These are phyloP conservation scores for Serripes groenlandicus DNA, from an alignment of 2,888 invertebrate species.

Conservation along the genomic window DNA sequence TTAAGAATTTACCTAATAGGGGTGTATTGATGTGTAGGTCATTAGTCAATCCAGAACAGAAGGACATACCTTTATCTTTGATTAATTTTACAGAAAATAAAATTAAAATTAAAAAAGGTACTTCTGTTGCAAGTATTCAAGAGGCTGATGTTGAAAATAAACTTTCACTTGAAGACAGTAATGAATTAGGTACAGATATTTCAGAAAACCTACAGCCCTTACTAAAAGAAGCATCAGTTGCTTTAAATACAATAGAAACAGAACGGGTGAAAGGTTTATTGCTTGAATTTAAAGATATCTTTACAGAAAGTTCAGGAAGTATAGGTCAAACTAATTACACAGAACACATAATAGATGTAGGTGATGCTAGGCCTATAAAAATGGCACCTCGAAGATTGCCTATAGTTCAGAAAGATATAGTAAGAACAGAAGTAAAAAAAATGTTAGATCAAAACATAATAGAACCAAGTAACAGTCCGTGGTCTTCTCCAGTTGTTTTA, in stretches of 20 bases:
- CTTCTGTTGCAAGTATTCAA: slow-evolving; percentile 8
- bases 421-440: too few relatives aligned
- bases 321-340: too few relatives aligned
- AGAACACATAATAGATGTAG: too few relatives aligned
- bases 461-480: too few relatives aligned
- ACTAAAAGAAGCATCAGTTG: slow-evolving; percentile 9
- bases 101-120: neutral
- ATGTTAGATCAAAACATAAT: too few relatives aligned
- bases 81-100: slow-evolving; percentile 16
- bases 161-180: neutral
- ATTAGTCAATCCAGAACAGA: neutral
- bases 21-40: slow-evolving; percentile 16
- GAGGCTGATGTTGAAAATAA: neutral
- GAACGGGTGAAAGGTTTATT: too few relatives aligned
- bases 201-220: slow-evolving; percentile 37
- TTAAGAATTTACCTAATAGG: neutral
- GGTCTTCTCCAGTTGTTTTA: slow-evolving; percentile 46
- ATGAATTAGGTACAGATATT: neutral
- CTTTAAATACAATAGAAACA: neutral
- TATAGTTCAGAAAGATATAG: too few relatives aligned
- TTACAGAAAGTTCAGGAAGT: too few relatives aligned
- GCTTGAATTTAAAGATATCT: too few relatives aligned
- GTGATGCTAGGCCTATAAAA: too few relatives aligned
- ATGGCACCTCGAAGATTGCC: too few relatives aligned
- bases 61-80: neutral